A percentile compares a stretch with the other conserved stretches of the same genome.
These are phyloP conservation scores for Magallana ariakensis DNA, from an alignment of 1,140 invertebrate genomes.

Conservation along the genomic window DNA sequence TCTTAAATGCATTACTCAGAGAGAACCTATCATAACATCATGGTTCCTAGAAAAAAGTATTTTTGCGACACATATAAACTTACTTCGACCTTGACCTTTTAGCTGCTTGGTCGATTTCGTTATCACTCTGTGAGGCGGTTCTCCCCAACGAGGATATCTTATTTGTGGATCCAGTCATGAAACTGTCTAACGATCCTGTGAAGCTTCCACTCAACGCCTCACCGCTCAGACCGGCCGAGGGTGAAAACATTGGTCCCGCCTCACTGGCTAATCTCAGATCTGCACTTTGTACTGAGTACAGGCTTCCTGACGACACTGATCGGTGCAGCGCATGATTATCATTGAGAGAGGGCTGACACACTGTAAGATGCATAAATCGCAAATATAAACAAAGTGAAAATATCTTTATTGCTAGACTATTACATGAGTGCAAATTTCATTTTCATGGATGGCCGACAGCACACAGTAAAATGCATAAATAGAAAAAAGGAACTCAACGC, in stretches of 20 bases:
- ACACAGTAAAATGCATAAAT: too few species aligned
- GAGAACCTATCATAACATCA: too few species aligned
- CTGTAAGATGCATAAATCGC: background rate
- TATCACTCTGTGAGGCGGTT: slow-evolving; percentile 45
- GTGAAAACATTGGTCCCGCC: slow-evolving; percentile 38
- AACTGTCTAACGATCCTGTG: slow-evolving; percentile 56
- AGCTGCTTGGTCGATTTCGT: slow-evolving; percentile 44
- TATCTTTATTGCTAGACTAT: too few species aligned
- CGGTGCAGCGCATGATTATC: background rate
- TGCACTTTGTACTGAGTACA: slow-evolving; percentile 1
- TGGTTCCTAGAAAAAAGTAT: too few species aligned
- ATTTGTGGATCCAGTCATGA: slow-evolving; percentile 43
- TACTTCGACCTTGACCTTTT: slow-evolving; percentile 55
- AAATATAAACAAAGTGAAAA: too few species aligned
- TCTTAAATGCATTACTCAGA: too few species aligned
- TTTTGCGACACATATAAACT: background rate
- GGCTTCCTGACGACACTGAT: slow-evolving; percentile 35
- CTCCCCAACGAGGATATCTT: slow-evolving; percentile 23
- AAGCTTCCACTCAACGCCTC: slow-evolving; percentile 32
- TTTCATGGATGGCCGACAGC: too few species aligned
- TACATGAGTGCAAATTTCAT: too few species aligned
- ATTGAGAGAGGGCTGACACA: background rate
- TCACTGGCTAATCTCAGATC: slow-evolving; percentile 35
- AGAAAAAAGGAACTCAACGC: too few species aligned
- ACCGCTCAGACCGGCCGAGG: slow-evolving; percentile 13